Evolutionary conservation across 1,140 invertebrate genomes (phyloP).

Genomic region (Hestina assimilis): DNA sequence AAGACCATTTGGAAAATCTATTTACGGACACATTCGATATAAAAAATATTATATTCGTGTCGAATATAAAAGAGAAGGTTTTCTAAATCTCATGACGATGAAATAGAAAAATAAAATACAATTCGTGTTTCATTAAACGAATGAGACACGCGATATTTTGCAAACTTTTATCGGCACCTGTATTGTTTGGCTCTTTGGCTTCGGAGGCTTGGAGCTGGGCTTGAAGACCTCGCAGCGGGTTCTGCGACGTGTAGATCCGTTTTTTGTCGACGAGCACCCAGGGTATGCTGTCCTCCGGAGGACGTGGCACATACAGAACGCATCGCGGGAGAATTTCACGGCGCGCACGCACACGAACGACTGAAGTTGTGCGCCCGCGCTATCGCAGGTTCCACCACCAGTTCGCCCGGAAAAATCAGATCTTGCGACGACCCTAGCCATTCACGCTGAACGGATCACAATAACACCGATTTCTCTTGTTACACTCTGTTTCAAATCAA

Average conservation of each 20-base stretch:
- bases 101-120: conserved; percentile 1
- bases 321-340: conserved; percentile 66
- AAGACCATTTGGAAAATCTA: not conserved
- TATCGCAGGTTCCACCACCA: conserved; percentile 49
- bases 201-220: conserved; percentile 63
- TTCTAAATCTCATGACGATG: not conserved
- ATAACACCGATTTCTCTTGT: conserved; percentile 62
- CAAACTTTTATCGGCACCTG: conserved; percentile 51
- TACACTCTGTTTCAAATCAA: conserved; percentile 59
- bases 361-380: conserved; percentile 56
- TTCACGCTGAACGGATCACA: conserved; percentile 68
- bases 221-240: conserved; percentile 55
- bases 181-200: conserved; percentile 72
- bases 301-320: conserved; percentile 57
- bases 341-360: conserved; percentile 65
- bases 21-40: not conserved
- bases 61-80: not conserved
- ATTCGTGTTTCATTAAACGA: conserved; percentile 3
- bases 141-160: conserved; percentile 9
- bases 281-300: conserved; percentile 34
- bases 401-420: conserved; percentile 62
- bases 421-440: conserved; percentile 70
- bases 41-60: not conserved
- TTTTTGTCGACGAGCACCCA: conserved; percentile 70
- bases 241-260: conserved; percentile 73